These are phyloP conservation scores for Triplophysa tibetana DNA, from an alignment of 2,113 vertebrate genomes.

Conservation along the genomic window DNA sequence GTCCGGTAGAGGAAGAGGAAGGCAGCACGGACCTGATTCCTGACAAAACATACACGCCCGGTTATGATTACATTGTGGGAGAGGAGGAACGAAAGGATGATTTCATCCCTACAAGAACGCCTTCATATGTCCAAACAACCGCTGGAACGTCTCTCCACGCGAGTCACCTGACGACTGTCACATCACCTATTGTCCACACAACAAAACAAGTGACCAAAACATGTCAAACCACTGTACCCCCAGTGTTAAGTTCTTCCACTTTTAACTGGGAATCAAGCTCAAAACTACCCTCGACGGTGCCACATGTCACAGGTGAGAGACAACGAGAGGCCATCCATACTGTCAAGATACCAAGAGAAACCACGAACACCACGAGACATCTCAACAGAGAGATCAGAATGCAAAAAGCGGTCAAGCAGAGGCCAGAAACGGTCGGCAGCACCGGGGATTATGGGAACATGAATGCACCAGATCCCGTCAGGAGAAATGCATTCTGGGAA, in stretches of 20 bases:
- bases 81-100: conserved; percentile 35
- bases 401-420: conserved; percentile 2
- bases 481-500: conserved; percentile 75
- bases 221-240: background rate
- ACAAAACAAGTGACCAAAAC: background rate
- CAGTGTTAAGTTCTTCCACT: background rate
- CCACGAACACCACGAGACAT: conserved; percentile 48
- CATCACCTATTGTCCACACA: background rate
- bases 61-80: conserved; percentile 70
- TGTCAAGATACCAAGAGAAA: conserved; percentile 41
- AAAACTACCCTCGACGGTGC: background rate
- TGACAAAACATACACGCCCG: conserved; percentile 54
- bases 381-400: conserved; percentile 47
- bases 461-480: conserved; percentile 49
- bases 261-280: background rate
- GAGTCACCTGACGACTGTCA: background rate
- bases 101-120: conserved; percentile 21
- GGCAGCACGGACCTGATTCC: conserved; percentile 61
- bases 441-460: conserved; percentile 56
- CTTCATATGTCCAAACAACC: background rate
- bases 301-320: background rate
- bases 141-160: background rate
- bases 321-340: background rate
- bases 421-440: conserved; percentile 32
- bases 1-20: conserved; percentile 28